Evolutionary conservation across 2,113 vertebrate genomes (phyloP).

Genomic region (Ceyx margarethae): DNA sequence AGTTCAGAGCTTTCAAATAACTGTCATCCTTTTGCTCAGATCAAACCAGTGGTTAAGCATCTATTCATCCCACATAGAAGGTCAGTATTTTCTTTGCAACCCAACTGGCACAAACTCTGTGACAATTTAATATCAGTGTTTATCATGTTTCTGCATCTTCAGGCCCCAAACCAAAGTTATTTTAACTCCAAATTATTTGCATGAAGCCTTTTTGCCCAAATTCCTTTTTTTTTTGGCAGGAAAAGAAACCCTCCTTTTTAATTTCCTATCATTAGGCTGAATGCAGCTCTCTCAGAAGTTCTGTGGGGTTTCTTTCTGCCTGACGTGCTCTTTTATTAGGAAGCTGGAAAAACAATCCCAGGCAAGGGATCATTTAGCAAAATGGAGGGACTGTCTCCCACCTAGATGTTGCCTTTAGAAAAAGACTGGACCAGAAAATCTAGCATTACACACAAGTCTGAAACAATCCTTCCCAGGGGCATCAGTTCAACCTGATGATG

Average conservation of each 20-base stretch:
- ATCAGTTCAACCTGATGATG: neutral
- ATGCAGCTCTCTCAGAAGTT: neutral
- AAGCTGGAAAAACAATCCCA: neutral
- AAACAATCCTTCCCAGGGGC: neutral
- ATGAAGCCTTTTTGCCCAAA: neutral
- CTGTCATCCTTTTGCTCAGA: neutral
- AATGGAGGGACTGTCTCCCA: neutral
- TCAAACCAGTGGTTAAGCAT: neutral
- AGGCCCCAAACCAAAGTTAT: slow-evolving; percentile 5
- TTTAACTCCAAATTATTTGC: neutral
- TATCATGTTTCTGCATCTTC: neutral
- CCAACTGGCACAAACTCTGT: slow-evolving; percentile 5
- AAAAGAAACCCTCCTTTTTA: slow-evolving; percentile 26
- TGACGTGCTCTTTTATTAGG: neutral
- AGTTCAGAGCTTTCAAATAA: slow-evolving; percentile 13
- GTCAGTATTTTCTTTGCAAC: slow-evolving; percentile 1
- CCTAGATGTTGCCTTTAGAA: neutral
- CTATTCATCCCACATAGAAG: neutral
- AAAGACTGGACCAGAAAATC: neutral
- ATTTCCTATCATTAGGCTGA: slow-evolving; percentile 19
- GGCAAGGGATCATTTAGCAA: neutral
- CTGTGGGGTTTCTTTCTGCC: neutral
- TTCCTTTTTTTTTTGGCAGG: neutral
- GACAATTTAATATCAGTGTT: slow-evolving; percentile 39
- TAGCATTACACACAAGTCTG: neutral